Evolutionary conservation across 2,888 invertebrate genomes (phyloP).

Genomic region (Eristalis pertinax): DNA sequence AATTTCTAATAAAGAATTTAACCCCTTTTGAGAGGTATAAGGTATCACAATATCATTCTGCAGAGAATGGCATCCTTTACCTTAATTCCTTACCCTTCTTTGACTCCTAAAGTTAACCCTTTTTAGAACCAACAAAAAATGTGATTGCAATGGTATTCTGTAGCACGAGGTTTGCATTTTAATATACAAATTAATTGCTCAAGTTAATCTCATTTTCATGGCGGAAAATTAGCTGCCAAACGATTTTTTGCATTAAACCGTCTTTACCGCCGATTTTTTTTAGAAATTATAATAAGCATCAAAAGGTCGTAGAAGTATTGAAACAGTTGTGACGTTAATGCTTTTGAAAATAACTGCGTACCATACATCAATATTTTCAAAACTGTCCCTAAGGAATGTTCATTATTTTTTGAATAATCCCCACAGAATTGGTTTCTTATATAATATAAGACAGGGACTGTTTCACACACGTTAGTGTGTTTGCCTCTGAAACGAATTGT

Average conservation of each 20-base stretch:
- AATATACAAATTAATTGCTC: constrained; percentile 68
- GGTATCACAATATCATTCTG: constrained; percentile 53
- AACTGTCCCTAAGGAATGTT: too few relatives aligned
- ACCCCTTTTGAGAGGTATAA: constrained; percentile 64
- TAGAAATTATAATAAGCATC: not conserved
- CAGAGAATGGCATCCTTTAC: constrained; percentile 47
- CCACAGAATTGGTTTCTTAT: too few relatives aligned
- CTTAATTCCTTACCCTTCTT: constrained; percentile 58
- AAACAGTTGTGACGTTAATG: not conserved
- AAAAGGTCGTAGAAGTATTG: not conserved
- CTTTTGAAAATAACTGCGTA: not conserved
- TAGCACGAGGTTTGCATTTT: constrained; percentile 62
- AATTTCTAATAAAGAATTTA: constrained; percentile 72
- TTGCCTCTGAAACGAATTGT: too few relatives aligned
- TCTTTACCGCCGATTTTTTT: constrained; percentile 29
- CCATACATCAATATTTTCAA: too few relatives aligned
- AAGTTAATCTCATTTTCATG: constrained; percentile 70
- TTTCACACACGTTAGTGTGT: too few relatives aligned
- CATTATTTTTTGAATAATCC: too few relatives aligned
- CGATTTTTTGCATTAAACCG: constrained; percentile 50
- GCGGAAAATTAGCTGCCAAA: constrained; percentile 78
- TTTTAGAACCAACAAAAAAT: constrained; percentile 41
- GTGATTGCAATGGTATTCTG: constrained; percentile 52
- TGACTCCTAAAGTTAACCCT: constrained; percentile 61
- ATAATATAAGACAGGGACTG: too few relatives aligned